phyloP scores from a whole-genome alignment of 2,888 invertebrate genomes.

The Elmis aenea region DNA sequence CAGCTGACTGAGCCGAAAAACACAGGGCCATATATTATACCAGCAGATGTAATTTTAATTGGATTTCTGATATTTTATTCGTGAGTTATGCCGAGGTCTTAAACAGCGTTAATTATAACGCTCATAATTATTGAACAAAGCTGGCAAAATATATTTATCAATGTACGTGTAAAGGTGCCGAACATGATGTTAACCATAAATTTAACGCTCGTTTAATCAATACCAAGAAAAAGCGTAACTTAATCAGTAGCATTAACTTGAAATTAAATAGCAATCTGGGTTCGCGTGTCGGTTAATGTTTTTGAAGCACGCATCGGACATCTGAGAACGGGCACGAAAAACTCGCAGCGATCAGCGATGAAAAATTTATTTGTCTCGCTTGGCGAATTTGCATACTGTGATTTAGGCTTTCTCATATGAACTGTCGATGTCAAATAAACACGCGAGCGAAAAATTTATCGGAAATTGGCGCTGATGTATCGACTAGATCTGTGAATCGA shows the following conservation, averaged over 20 bases:
- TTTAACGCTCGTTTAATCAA: slow-evolving; percentile 22
- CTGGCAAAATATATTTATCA: neutral
- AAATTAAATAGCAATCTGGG: slow-evolving; percentile 35
- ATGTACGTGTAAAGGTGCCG: slow-evolving; percentile 19
- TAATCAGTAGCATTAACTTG: slow-evolving; percentile 37
- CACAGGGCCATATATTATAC: too few relatives aligned
- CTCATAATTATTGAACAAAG: too few relatives aligned
- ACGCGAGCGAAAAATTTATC: slow-evolving; percentile 31
- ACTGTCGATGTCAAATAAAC: slow-evolving; percentile 37
- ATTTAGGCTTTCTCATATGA: slow-evolving; percentile 35
- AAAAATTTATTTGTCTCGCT: slow-evolving; percentile 36
- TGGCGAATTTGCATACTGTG: slow-evolving; percentile 34
- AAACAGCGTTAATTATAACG: too few relatives aligned
- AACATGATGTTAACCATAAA: slow-evolving; percentile 28
- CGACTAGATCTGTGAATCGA: too few relatives aligned
- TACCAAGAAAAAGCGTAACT: slow-evolving; percentile 35
- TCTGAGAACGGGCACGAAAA: slow-evolving; percentile 13
- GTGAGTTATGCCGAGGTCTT: too few relatives aligned
- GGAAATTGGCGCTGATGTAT: too few relatives aligned
- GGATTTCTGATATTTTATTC: too few relatives aligned
- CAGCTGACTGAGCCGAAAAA: too few relatives aligned
- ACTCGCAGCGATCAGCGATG: slow-evolving; percentile 20
- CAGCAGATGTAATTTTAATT: too few relatives aligned
- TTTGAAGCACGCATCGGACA: slow-evolving; percentile 32
- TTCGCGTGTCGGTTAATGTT: slow-evolving; percentile 37